Percentiles rank a stretch among this genome's conserved stretches.
Evolutionary conservation across 2,113 vertebrate genomes (phyloP).

Genomic region (Cyanoliseus patagonus): DNA sequence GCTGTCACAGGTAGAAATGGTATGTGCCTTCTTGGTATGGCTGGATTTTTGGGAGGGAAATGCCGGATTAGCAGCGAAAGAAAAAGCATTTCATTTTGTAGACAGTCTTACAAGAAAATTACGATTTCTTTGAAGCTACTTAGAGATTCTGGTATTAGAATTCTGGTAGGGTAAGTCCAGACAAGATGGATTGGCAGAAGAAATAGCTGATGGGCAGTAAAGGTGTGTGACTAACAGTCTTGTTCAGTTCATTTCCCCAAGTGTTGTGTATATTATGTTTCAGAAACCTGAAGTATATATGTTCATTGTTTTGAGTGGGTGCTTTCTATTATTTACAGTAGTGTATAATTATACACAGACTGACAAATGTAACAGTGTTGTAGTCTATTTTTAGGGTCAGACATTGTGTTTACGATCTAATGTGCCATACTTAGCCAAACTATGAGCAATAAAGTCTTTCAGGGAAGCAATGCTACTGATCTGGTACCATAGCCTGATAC

Average conservation of each 20-base stretch:
- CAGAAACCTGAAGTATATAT: background rate
- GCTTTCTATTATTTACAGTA: conserved; percentile 34
- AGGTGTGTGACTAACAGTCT: background rate
- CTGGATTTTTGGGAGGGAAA: background rate
- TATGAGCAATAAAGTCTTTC: conserved; percentile 3
- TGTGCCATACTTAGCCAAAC: conserved; percentile 2
- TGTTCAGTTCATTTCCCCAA: background rate
- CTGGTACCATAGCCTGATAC: background rate
- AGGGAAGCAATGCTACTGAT: background rate
- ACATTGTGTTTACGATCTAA: conserved; percentile 3
- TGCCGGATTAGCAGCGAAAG: background rate
- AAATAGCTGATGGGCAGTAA: background rate
- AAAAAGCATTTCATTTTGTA: background rate
- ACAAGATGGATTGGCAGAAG: background rate
- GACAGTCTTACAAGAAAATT: background rate
- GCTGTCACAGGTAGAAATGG: background rate
- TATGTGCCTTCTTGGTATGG: background rate
- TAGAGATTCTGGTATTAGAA: background rate
- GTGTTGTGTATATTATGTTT: background rate
- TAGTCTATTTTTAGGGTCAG: conserved; percentile 18
- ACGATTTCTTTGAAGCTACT: background rate
- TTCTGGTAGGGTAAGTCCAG: background rate
- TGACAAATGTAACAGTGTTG: background rate
- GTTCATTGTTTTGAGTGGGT: background rate
- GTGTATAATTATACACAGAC: background rate